Percentiles rank a stretch among this genome's conserved stretches.
Evolutionary conservation across 1,140 invertebrate species (phyloP).

Genomic region (Trachelipus rathkii): DNA sequence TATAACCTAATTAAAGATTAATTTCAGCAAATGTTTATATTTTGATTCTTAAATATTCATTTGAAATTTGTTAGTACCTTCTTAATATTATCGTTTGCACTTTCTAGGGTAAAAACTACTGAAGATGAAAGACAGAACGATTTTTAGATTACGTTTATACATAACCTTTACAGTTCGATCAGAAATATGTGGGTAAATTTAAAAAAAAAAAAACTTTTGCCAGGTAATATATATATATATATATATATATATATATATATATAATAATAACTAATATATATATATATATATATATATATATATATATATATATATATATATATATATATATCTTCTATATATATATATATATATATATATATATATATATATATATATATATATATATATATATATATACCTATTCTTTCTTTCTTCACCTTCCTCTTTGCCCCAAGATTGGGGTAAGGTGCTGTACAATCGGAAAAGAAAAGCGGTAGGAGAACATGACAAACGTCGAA

Average conservation of each 20-base stretch:
- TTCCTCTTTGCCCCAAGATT: too few species aligned
- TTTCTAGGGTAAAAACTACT: not conserved
- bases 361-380: constrained; percentile 13
- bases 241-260: not conserved
- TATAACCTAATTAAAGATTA: too few species aligned
- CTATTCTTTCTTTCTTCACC: too few species aligned
- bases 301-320: constrained; percentile 2
- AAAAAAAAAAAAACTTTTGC: not conserved
- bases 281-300: not conserved
- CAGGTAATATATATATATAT: not conserved
- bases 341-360: constrained; percentile 13
- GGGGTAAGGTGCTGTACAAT: too few species aligned
- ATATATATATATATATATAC: constrained; percentile 5
- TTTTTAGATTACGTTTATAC: not conserved
- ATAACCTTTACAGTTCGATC: not conserved
- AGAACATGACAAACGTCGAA: too few species aligned
- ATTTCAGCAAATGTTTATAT: too few species aligned
- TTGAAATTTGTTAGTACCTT: too few species aligned
- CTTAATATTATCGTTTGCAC: not conserved
- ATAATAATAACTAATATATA: too few species aligned
- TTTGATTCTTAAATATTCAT: too few species aligned
- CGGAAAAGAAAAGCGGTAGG: too few species aligned
- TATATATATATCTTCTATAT: constrained; percentile 1
- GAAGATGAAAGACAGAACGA: not conserved
- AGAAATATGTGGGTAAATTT: not conserved